Conservation (phyloP, 2,888 invertebrate species). For the Hipparchia sbordonii region DNA sequence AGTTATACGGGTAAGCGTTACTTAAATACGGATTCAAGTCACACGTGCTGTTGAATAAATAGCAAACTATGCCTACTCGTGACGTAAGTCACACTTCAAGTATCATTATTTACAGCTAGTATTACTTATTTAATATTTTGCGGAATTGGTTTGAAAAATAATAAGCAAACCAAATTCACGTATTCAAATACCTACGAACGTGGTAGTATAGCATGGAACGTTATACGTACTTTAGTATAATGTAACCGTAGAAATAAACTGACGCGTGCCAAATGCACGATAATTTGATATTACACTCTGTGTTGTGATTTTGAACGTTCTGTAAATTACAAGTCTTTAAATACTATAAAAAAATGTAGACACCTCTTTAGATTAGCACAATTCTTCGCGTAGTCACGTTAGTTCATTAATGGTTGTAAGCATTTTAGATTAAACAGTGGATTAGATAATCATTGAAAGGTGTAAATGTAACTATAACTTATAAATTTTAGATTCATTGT, state of each 20-base stretch:
- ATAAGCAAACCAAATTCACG: not conserved
- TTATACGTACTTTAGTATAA: constrained; percentile 70
- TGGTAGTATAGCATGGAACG: constrained; percentile 42
- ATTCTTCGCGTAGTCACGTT: constrained; percentile 81
- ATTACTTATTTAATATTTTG: too few relatives aligned
- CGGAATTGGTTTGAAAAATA: not conserved
- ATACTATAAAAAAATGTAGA: constrained; percentile 75
- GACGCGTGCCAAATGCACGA: constrained; percentile 76
- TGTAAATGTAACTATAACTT: constrained; percentile 74
- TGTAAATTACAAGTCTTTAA: constrained; percentile 79
- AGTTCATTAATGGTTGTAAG: constrained; percentile 72
- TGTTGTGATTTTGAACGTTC: constrained; percentile 84
- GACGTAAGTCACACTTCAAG: too few relatives aligned
- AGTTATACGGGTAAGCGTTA: too few relatives aligned
- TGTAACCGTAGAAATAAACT: constrained; percentile 61
- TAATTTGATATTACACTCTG: constrained; percentile 83
- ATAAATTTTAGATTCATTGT: constrained; percentile 73
- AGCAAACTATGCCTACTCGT: too few relatives aligned
- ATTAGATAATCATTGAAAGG: constrained; percentile 70
- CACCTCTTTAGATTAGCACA: constrained; percentile 81
- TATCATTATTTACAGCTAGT: too few relatives aligned
- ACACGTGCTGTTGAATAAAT: too few relatives aligned
- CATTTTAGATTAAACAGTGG: constrained; percentile 73
- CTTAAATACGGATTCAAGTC: too few relatives aligned
- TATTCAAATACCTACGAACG: constrained; percentile 1